Evolutionary conservation across 2,113 vertebrate genomes (phyloP).

Genomic region (Vireo altiloquus): DNA sequence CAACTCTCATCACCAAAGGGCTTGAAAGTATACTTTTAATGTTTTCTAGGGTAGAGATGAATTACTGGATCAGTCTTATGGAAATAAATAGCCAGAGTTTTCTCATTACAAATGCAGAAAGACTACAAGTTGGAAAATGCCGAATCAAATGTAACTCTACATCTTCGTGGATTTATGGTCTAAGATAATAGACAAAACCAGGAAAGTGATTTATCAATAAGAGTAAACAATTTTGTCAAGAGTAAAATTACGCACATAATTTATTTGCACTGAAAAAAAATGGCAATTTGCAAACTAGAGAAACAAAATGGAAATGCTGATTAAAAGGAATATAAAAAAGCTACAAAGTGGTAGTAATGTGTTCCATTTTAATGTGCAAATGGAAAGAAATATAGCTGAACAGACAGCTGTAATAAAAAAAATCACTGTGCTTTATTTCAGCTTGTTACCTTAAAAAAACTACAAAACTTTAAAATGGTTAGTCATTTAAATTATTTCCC

Average conservation of each 20-base stretch:
- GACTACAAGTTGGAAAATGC: slow-evolving; percentile 3
- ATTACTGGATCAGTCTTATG: slow-evolving; percentile 29
- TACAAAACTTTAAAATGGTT: neutral
- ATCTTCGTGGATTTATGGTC: neutral
- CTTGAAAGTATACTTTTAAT: slow-evolving; percentile 43
- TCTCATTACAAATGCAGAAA: slow-evolving; percentile 8
- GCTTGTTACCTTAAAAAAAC: neutral
- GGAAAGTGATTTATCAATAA: neutral
- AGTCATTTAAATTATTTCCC: neutral
- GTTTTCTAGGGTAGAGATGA: slow-evolving; percentile 24
- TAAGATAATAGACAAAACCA: slow-evolving; percentile 3
- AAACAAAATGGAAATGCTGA: slow-evolving; percentile 3
- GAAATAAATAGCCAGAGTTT: slow-evolving; percentile 26
- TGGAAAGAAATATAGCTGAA: slow-evolving; percentile 15
- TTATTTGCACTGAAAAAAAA: slow-evolving; percentile 31
- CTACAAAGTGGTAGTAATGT: neutral
- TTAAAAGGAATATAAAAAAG: slow-evolving; percentile 38
- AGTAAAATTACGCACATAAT: neutral
- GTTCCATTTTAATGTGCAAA: neutral
- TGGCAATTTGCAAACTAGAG: slow-evolving; percentile 7
- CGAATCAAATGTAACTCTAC: neutral
- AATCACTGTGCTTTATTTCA: neutral
- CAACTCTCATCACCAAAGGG: neutral
- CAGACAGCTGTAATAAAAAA: slow-evolving; percentile 11
- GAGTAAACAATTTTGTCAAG: slow-evolving; percentile 27